Conservation (phyloP, 2,888 invertebrate species). For the Acleris cristana region DNA sequence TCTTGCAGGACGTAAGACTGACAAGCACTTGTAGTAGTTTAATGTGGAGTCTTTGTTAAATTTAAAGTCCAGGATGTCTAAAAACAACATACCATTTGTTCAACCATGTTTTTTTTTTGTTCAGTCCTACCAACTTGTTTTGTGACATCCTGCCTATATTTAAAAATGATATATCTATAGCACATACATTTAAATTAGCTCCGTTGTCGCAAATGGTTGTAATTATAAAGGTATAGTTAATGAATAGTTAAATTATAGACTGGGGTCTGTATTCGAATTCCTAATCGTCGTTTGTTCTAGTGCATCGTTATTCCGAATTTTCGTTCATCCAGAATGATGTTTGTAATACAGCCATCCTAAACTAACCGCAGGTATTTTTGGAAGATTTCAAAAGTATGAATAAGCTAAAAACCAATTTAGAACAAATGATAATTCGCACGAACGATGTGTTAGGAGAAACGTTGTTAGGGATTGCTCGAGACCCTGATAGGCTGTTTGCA, state of each 20-base stretch:
- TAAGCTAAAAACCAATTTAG: no score
- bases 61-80: constrained; percentile 60
- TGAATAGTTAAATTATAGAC: constrained; percentile 79
- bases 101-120: constrained; percentile 23
- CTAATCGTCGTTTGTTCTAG: no score
- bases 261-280: constrained; percentile 58
- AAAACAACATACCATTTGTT: constrained; percentile 47
- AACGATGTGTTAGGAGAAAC: constrained; percentile 37
- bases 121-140: constrained; percentile 51
- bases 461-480: constrained; percentile 46
- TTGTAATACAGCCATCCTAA: no score
- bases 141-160: constrained; percentile 63
- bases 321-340: no score
- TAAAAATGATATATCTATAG: constrained; percentile 69
- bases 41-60: constrained; percentile 54
- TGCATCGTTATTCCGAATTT: no score
- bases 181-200: constrained; percentile 52
- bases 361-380: no score
- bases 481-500: constrained; percentile 42
- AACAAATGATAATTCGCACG: no score
- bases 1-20: constrained; percentile 72
- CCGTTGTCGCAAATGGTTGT: constrained; percentile 81
- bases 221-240: constrained; percentile 75
- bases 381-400: no score
- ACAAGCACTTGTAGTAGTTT: constrained; percentile 64